A percentile compares a stretch with the other conserved stretches of the same genome.
These are phyloP conservation scores for Noctua comes DNA, from an alignment of 2,888 invertebrate species.

Conservation along the genomic window DNA sequence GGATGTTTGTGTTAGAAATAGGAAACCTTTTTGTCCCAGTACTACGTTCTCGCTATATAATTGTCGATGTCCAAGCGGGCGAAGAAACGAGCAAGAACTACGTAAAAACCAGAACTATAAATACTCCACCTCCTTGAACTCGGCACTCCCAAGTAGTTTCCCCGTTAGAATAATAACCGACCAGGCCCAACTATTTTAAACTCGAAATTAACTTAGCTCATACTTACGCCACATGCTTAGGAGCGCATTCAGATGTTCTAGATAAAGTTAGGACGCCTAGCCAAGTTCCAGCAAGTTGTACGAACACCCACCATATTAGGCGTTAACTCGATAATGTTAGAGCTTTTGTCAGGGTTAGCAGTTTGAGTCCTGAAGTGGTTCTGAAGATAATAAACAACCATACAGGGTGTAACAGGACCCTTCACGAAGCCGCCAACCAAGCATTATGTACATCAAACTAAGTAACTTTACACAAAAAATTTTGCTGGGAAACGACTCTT, in stretches of 20 bases:
- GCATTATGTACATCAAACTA: no score
- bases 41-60: neutral
- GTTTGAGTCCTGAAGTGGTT: constrained; percentile 10
- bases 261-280: constrained; percentile 53
- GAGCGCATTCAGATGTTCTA: constrained; percentile 59
- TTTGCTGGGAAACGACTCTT: no score
- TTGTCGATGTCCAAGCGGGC: neutral
- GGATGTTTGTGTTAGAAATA: neutral
- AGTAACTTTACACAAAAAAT: no score
- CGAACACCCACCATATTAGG: constrained; percentile 52
- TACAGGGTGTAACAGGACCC: no score
- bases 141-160: neutral
- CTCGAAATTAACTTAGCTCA: constrained; percentile 50
- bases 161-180: constrained; percentile 41
- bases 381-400: neutral
- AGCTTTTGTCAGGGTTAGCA: constrained; percentile 43
- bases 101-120: neutral
- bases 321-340: constrained; percentile 51
- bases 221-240: constrained; percentile 59
- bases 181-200: constrained; percentile 53
- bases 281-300: constrained; percentile 51
- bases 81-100: neutral
- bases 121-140: neutral
- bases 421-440: no score
- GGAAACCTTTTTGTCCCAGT: neutral